Conservation (phyloP, 2,113 vertebrate genomes). For the Poicephalus gulielmi region DNA sequence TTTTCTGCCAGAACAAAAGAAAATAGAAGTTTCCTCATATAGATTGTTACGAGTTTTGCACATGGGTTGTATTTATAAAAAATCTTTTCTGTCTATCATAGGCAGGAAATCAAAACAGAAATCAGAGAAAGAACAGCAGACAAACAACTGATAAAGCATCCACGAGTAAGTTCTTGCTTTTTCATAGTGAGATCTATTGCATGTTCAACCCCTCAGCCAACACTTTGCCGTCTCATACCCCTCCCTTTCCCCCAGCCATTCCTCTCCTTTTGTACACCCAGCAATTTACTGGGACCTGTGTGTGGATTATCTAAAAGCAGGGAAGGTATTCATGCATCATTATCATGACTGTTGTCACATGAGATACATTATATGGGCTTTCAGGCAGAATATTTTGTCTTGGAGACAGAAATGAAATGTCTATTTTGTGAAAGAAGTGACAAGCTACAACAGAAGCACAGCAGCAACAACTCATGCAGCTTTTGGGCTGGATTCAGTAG, state of each 20-base stretch:
- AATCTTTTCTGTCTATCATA: background rate
- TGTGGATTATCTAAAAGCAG: background rate
- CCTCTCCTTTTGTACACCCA: background rate
- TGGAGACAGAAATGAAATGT: background rate
- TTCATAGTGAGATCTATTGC: background rate
- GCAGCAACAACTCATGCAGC: background rate
- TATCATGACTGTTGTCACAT: background rate
- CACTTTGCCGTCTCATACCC: background rate
- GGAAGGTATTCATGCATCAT: background rate
- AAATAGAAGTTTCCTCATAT: background rate
- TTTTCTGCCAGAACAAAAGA: background rate
- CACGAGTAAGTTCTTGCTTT: background rate
- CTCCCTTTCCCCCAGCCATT: background rate
- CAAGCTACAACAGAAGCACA: background rate
- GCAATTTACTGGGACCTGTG: background rate
- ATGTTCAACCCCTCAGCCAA: background rate
- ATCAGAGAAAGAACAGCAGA: background rate
- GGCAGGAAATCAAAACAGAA: background rate
- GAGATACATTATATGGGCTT: background rate
- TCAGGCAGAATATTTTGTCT: slow-evolving; percentile 22
- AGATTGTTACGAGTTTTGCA: background rate
- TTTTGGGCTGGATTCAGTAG: background rate
- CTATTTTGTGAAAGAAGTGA: background rate
- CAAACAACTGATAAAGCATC: background rate
- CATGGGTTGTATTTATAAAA: background rate